Evolutionary conservation across 2,888 invertebrate species (phyloP).

Genomic region (Ramazzottius varieornatus): DNA sequence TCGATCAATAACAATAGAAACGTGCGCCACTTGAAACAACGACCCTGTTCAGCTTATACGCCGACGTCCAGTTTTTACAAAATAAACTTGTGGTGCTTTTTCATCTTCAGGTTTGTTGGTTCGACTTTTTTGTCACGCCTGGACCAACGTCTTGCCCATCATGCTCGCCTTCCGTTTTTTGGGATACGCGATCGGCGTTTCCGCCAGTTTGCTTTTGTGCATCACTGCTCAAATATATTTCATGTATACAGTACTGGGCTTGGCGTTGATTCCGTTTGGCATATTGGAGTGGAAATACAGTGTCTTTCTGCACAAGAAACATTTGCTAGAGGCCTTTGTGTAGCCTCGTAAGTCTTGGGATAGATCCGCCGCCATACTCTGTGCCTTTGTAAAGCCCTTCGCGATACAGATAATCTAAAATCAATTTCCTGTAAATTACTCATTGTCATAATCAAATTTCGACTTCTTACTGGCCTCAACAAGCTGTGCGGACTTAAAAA

Average conservation of each 20-base stretch:
- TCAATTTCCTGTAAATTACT: no score
- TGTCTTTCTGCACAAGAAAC: background rate
- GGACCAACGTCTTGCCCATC: background rate
- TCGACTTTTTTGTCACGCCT: background rate
- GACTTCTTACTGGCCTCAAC: no score
- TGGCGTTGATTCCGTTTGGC: background rate
- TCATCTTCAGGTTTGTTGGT: background rate
- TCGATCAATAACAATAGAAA: background rate
- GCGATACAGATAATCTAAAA: no score
- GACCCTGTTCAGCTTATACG: background rate
- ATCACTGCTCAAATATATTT: background rate
- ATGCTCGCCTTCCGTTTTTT: background rate
- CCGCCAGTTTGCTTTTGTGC: background rate
- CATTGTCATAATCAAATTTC: no score
- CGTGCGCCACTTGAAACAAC: background rate
- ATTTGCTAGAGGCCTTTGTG: no score
- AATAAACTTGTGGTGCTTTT: background rate
- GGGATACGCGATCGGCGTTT: background rate
- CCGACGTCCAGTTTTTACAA: no score
- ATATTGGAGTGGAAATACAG: background rate
- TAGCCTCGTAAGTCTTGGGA: no score
- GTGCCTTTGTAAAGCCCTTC: no score
- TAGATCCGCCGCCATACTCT: no score
- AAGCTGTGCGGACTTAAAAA: no score
- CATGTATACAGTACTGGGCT: background rate